A percentile compares a stretch with the other conserved stretches of the same genome.
Conservation (phyloP, 2,888 invertebrate genomes). For the Conomelus anceps region DNA sequence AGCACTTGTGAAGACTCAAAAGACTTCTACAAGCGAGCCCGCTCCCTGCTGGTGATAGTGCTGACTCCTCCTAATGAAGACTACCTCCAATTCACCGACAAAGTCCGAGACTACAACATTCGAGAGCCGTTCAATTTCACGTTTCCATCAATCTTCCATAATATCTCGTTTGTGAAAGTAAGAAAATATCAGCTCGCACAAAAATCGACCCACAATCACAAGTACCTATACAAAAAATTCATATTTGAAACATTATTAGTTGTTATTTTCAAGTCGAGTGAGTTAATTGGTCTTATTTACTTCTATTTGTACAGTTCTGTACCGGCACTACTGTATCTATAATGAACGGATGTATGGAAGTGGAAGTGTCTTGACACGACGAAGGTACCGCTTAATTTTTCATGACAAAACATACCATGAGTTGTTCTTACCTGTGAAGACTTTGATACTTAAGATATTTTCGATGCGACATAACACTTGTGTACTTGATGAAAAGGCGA, state of each 20-base stretch:
- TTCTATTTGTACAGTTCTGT: background rate
- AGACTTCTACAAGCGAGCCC: constrained; percentile 62
- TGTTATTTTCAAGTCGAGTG: constrained; percentile 2
- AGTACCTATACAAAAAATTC: background rate
- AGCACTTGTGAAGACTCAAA: constrained; percentile 33
- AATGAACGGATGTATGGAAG: too few relatives aligned
- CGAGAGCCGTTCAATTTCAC: constrained; percentile 74
- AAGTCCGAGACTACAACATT: constrained; percentile 71
- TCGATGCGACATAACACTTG: too few relatives aligned
- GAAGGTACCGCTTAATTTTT: too few relatives aligned
- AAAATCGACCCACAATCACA: constrained; percentile 31
- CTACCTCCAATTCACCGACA: constrained; percentile 68
- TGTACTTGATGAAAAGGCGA: too few relatives aligned
- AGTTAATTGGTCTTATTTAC: background rate
- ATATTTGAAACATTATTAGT: constrained; percentile 1
- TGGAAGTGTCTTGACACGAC: too few relatives aligned
- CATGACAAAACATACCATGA: too few relatives aligned
- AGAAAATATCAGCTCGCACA: constrained; percentile 35
- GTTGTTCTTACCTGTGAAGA: too few relatives aligned
- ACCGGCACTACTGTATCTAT: too few relatives aligned
- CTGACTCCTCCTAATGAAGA: constrained; percentile 70
- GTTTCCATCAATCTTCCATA: constrained; percentile 53
- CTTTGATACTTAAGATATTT: too few relatives aligned
- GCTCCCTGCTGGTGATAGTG: constrained; percentile 80
- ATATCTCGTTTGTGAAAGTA: constrained; percentile 33